Evolutionary conservation across 2,888 invertebrate genomes (phyloP), one percentile per base, ranked within the genome.

Genomic region (Clostera curtula): DNA sequence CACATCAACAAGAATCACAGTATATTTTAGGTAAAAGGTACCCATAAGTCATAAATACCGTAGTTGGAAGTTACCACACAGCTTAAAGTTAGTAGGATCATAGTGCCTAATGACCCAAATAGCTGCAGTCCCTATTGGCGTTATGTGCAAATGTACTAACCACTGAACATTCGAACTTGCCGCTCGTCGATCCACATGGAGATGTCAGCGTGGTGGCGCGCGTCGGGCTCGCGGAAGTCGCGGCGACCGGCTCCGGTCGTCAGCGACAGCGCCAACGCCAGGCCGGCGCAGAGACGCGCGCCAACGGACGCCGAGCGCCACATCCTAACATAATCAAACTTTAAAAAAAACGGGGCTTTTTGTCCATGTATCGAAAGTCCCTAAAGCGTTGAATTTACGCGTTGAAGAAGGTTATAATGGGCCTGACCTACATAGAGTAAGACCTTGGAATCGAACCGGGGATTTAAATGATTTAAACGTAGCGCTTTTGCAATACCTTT

Each of bases 141-240:
- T 9, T 9, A 20, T 11, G 12, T 13, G n/a, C 17, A 29, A 8
- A 9, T n/a, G 2, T n/a, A 27, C 85, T 86, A 66, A 95, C 95
- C 95, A 72, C 93, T 94, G 56, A 95, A 92, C 89, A 93, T 91
- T 80, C 94, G 91, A 28, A 96, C 92, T 86, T 96, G 95, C 49
- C 93, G 91, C 62, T 93, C 93, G 68, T 95, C 94, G 57, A 96
- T 95, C 95, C 95, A 96, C 34, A 96, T 79, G 27, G 93, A 92
- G 40, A 94, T 86, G 68, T 93, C 93, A n/a, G 43, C 33, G 27
- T 71, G 60, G 36, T 69, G 66, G n/a, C 68, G 49, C 17, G 40
- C 48, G 26, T 74, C 68, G 2, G 53, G 53, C 43, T 75, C 72
- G 53, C 63, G 65, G 57, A 62, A 70, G 37, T 76, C 76, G 42